Evolutionary conservation across 2,888 invertebrate species (phyloP), one percentile per base, ranked within the genome.

Genomic region (Lottia gigantea): DNA sequence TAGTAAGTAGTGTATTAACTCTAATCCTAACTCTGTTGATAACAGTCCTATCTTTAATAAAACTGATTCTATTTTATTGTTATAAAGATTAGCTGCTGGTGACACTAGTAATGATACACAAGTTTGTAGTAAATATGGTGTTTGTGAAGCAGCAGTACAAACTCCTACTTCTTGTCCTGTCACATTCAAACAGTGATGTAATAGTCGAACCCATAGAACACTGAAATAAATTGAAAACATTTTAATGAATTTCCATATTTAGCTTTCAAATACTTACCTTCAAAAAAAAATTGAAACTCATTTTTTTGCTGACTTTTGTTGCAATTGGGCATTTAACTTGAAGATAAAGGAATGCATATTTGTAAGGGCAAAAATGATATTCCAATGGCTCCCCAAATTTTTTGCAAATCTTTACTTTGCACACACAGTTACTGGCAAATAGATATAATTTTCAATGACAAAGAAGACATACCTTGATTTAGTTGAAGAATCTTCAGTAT

Each of bases 161-260:
- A 86, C 85, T 23, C 73, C 71, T 23, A 81, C 82, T 47, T 77
- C 77, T 70, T 78, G 73, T 40, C 80, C 79, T 67, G 79, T 82
- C 75, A 95, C 91, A 23, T 19, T 23, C 11, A 55, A 23, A 84
- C 95, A 95, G 82, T 94, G 93, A 78, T 95, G 93, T 62, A 96
- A 90, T 75, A 96, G 91, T 75, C 94, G 91, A 76, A 95, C 91
- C 96, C 96, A 96, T 74, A 95, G 94, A 85, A 94, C 91, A 87
- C 95, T 94, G 82, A 23, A 67, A 74, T 49, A 47, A 66, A 62
- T 11, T 1, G 40, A 40, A 40, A 11, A 11, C 8, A 40, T 40
- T 40, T 8, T 11, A 40, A 40, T 40, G 2, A 8, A 6, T 40
- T 4, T 40, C 40, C 40, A 4, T 40, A 40, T n/a, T n/a, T 40